A percentile compares a stretch with the other conserved stretches of the same genome.
Evolutionary conservation across 2,888 invertebrate genomes (phyloP).

Genomic region (Drosophila atripex): DNA sequence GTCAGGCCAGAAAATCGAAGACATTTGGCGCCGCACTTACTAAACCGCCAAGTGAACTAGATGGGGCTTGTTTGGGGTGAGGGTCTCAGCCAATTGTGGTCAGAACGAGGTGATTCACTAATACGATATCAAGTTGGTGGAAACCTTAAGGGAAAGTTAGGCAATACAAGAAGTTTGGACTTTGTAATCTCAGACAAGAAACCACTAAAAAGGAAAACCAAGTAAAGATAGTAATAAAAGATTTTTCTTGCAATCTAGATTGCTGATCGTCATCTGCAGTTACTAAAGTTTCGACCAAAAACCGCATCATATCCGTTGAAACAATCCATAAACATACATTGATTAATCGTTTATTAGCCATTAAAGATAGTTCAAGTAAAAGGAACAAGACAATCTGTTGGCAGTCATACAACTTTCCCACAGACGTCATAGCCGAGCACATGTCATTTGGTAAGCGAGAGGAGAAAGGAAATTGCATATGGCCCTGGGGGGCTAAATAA

Average conservation of each 20-base stretch:
- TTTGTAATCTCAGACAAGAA: background rate
- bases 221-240: no score
- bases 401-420: constrained; percentile 45
- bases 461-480: constrained; percentile 39
- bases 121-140: background rate
- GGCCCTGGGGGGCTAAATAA: constrained; percentile 1
- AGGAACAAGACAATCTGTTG: constrained; percentile 48
- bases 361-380: constrained; percentile 27
- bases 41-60: constrained; percentile 69
- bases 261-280: no score
- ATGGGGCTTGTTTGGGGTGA: constrained; percentile 39
- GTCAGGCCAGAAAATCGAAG: constrained; percentile 33
- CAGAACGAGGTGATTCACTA: constrained; percentile 19
- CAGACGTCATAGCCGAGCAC: constrained; percentile 64
- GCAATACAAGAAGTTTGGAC: background rate
- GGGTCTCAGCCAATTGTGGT: constrained; percentile 15
- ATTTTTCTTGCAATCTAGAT: background rate
- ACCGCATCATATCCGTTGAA: constrained; percentile 16
- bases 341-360: constrained; percentile 22
- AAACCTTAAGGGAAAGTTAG: background rate
- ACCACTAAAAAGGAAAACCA: background rate
- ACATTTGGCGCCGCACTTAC: constrained; percentile 43
- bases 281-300: background rate
- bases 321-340: constrained; percentile 8
- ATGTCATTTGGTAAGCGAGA: constrained; percentile 50